Evolutionary conservation across 1,140 invertebrate species (phyloP), one percentile per base, ranked within the genome.

Genomic region (Sitobion miscanthi): DNA sequence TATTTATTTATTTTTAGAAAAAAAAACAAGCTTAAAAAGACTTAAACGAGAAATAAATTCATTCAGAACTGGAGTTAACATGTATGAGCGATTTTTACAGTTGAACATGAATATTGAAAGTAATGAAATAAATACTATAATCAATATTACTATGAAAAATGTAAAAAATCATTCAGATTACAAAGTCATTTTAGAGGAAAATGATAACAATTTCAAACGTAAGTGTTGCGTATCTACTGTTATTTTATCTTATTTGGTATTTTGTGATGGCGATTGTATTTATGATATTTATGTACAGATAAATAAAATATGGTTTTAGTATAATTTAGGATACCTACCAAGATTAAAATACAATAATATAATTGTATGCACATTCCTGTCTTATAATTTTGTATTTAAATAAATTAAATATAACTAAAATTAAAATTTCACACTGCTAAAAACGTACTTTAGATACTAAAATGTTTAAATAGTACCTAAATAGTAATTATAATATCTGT

Each of bases 1-100:
- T 69, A 77, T n/a, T n/a, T 77, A 20, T 77, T 54, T 57, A 69
- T 86, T 52, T 82, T 49, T 82, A 93, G 91, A 86, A 52, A 93
- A 93, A 57, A 86, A 86, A 93, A 25, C 6, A 85, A 30, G n/a
- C 1, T 20, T 93, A 14, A 86, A 93, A 54, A 85, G 86, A 42
- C 5, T 93, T 30, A 93, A 93, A 54, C 86, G 35, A 42, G 91
- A 93, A 86, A 86, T 93, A 35, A 57, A 93, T 45, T 52, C 82
- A 20, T 93, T 93, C 25, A 38, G 54, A 85, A 20, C 7, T 57
- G 91, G 91, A 52, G 49, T 93, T 0, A 86, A 83, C 3, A 54
- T 57, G 21, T 93, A 86, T 45, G 91, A 93, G 52, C 23, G 45
- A 52, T 86, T 57, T 93, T 85, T 85, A 45, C 91, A 93, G 23